Conservation (phyloP, 23 tunicate species). For the Trididemnum nubilum region DNA sequence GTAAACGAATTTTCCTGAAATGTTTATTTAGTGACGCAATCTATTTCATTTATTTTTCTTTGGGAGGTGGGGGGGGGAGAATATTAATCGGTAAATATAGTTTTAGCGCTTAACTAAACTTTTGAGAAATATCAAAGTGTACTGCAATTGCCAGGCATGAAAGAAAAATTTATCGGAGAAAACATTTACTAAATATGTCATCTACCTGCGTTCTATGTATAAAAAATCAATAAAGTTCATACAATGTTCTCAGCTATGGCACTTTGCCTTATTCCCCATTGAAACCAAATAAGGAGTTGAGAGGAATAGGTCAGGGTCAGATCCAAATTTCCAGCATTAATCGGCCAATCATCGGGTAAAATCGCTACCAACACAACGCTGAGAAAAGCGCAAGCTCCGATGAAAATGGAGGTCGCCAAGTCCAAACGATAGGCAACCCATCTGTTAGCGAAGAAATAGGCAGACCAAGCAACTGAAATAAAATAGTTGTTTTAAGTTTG, state of each 20-base stretch:
- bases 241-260: slow-evolving; percentile 92
- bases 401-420: slow-evolving; percentile 49
- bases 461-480: slow-evolving; percentile 77
- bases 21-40: too few relatives aligned
- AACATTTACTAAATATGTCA: too few relatives aligned
- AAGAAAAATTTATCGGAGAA: too few relatives aligned
- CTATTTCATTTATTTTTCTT: too few relatives aligned
- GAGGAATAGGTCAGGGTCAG: slow-evolving; percentile 70
- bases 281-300: slow-evolving; percentile 68
- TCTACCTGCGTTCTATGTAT: too few relatives aligned
- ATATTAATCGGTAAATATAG: too few relatives aligned
- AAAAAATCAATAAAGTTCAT: not conserved
- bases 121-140: too few relatives aligned
- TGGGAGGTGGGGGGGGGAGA: too few relatives aligned
- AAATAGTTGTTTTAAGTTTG: not conserved
- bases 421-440: slow-evolving; percentile 90
- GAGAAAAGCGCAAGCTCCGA: slow-evolving; percentile 47
- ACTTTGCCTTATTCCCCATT: slow-evolving; percentile 80
- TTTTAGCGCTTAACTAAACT: too few relatives aligned
- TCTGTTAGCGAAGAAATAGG: slow-evolving; percentile 47
- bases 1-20: too few relatives aligned
- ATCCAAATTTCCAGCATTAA: slow-evolving; percentile 49
- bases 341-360: not conserved
- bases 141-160: too few relatives aligned
- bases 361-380: slow-evolving; percentile 2